Evolutionary conservation across 2,113 vertebrate species (phyloP).

Genomic region (Collichthys lucidus): DNA sequence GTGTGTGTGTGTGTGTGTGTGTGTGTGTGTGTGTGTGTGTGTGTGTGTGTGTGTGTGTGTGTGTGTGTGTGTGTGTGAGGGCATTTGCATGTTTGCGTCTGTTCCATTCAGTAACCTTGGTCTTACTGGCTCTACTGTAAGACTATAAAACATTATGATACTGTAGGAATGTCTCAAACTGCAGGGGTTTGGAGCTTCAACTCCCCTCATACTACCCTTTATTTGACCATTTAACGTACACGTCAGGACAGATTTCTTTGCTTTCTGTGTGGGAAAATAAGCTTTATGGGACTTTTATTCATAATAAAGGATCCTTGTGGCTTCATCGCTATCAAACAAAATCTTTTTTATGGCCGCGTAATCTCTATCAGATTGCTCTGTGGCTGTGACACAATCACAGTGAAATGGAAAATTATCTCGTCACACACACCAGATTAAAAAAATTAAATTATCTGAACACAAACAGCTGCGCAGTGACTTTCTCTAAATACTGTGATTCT

Average conservation of each 20-base stretch:
- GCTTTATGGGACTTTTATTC: background rate
- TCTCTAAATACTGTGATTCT: too few species aligned
- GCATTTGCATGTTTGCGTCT: slow-evolving; percentile 25
- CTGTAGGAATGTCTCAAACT: slow-evolving; percentile 40
- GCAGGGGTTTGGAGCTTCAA: slow-evolving; percentile 14
- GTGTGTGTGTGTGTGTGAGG: slow-evolving; percentile 20
- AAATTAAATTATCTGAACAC: background rate
- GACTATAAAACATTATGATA: slow-evolving; percentile 56
- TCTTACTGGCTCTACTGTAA: slow-evolving; percentile 43
- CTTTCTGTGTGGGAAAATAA: slow-evolving; percentile 23
- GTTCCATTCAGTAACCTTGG: slow-evolving; percentile 48
- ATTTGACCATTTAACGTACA: slow-evolving; percentile 15
- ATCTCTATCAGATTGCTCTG: background rate
- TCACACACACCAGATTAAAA: too few species aligned
- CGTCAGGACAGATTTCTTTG: background rate
- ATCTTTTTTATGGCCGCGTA: background rate
- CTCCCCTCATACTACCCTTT: background rate
- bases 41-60: slow-evolving; percentile 4
- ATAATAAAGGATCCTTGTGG: background rate
- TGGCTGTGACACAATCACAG: background rate
- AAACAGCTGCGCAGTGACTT: background rate
- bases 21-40: slow-evolving; percentile 22
- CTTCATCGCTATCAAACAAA: background rate
- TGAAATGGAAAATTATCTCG: background rate
- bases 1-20: slow-evolving; percentile 7